These are phyloP conservation scores for Drosophila lacicola DNA, from an alignment of 2,888 invertebrate genomes.

Conservation along the genomic window DNA sequence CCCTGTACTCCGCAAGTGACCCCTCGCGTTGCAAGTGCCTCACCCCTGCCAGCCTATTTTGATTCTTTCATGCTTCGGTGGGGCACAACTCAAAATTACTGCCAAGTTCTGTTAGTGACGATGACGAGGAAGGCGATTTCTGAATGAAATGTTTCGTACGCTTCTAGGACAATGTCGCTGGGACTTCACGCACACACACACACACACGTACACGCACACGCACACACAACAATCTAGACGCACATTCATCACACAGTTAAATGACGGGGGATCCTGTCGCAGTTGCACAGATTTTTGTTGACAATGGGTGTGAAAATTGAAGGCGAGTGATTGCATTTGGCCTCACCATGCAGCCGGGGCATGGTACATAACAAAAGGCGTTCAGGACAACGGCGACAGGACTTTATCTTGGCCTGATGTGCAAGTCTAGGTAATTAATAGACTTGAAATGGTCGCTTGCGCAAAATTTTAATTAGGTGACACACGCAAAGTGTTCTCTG, in stretches of 20 bases:
- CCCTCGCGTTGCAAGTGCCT: constrained; percentile 5
- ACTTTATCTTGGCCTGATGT: constrained; percentile 42
- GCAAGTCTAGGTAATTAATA: constrained; percentile 73
- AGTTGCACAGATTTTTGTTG: constrained; percentile 77
- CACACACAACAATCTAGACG: constrained; percentile 21
- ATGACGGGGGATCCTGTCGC: constrained; percentile 66
- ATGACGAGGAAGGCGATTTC: constrained; percentile 55
- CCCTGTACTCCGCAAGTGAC: neutral
- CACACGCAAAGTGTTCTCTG: constrained; percentile 67
- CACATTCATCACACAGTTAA: constrained; percentile 67
- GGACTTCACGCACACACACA: constrained; percentile 40
- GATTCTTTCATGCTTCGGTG: constrained; percentile 35
- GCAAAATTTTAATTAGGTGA: constrained; percentile 78
- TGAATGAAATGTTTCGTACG: constrained; percentile 71
- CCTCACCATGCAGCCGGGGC: constrained; percentile 21
- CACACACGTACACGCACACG: constrained; percentile 10
- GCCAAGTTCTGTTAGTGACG: constrained; percentile 74
- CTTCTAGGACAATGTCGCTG: constrained; percentile 67
- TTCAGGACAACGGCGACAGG: constrained; percentile 9
- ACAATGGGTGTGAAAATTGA: constrained; percentile 80
- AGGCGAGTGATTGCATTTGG: constrained; percentile 80
- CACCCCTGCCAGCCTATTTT: neutral
- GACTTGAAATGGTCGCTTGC: constrained; percentile 77
- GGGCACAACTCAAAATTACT: constrained; percentile 72
- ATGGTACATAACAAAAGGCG: constrained; percentile 33